phyloP scores from a whole-genome alignment of 2,113 vertebrate genomes.

The Hypanus sabinus region DNA sequence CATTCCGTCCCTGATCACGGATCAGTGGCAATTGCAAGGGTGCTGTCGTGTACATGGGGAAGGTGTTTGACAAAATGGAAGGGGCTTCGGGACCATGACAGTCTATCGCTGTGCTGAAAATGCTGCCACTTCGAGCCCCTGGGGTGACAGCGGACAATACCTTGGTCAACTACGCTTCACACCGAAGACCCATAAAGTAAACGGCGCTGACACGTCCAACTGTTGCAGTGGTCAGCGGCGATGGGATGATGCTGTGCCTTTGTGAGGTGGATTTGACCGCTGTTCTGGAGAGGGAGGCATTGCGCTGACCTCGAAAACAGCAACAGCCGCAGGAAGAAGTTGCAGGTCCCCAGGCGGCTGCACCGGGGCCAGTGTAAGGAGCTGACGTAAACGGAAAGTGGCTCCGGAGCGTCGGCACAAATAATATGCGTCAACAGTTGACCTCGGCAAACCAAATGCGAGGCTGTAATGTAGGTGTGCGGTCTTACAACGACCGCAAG shows the following conservation, averaged over 20 bases:
- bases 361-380: neutral
- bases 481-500: neutral
- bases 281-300: neutral
- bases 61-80: neutral
- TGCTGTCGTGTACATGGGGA: neutral
- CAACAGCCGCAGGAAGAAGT: neutral
- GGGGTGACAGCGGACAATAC: neutral
- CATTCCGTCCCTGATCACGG: neutral
- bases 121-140: no score
- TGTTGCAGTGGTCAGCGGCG: no score
- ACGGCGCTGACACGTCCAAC: neutral
- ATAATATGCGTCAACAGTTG: slow-evolving; percentile 7
- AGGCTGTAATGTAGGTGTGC: neutral
- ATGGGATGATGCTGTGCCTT: neutral
- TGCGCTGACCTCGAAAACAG: neutral
- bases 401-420: neutral
- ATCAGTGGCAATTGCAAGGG: neutral
- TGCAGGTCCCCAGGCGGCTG: neutral
- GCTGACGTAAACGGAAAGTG: slow-evolving; percentile 26
- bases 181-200: neutral
- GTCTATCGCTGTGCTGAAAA: neutral
- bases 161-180: neutral
- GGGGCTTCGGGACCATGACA: neutral
- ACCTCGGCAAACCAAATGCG: neutral
- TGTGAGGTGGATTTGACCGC: neutral